Evolutionary conservation across 2,113 vertebrate species (phyloP), one percentile per base, ranked within the genome.

Genomic region (Petrocephalus zakoni): DNA sequence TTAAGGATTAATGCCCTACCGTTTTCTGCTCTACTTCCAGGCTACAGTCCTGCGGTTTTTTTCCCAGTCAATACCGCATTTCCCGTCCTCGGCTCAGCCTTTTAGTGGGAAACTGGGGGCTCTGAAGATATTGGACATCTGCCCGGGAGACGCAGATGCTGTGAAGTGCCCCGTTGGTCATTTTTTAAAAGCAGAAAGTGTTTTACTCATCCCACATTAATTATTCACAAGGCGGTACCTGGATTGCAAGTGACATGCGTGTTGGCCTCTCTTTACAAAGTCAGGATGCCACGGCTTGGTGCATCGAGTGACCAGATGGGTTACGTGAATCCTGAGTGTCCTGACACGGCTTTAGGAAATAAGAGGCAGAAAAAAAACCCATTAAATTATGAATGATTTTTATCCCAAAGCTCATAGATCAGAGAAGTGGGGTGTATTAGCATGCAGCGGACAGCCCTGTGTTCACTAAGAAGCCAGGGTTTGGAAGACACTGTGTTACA

Each of bases 371-470:
- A 90, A 55, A 90, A 37, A 55, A 90, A 19, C n/a, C n/a, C 88
- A 90, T 87, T 92, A 90, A 89, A 89, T 91, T 92, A 92, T 93
- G 89, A 90, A 91, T 93, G 90, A 90, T 91, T 92, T 90, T 89
- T 64, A 89, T 89, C 89, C 90, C 88, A 53, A 56, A 86, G 90
- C 88, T 90, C 89, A 88, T 89, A 91, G 90, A 92, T 92, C 89
- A 90, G 87, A 89, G 88, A 56, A 89, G 13, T 64, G 42, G 56
- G 17, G 47, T 47, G 53, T 61, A 92, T 91, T 89, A 93, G 88
- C 88, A 92, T 92, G 90, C 88, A 46, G 86, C 9, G 52, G 49
- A 85, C 61, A 15, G 46, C 17, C 17, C 81, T 9, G 22, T 29
- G 49, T 4, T 5, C n/a, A 51, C 47, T 8, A 13, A 85, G 84